Conservation (phyloP, 2,113 vertebrate species). For the Piaya cayana region DNA sequence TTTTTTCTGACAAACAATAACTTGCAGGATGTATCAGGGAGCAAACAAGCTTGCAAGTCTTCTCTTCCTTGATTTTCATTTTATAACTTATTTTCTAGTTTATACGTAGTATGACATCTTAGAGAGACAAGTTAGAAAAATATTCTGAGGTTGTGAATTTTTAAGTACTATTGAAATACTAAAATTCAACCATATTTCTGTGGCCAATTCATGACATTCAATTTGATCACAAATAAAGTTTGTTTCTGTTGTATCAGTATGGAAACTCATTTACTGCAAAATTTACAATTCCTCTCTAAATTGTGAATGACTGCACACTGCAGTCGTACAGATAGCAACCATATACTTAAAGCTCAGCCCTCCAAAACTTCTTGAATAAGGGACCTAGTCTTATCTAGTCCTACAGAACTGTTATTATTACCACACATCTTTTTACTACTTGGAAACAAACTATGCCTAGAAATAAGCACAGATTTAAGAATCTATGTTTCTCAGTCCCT, state of each 20-base stretch:
- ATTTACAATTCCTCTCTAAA: not conserved
- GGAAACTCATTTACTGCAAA: not conserved
- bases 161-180: not conserved
- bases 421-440: not conserved
- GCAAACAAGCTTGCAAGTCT: not conserved
- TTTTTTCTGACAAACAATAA: not conserved
- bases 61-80: not conserved
- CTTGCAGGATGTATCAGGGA: not conserved
- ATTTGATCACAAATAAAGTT: not conserved
- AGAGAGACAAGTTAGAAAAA: not conserved
- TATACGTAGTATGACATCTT: not conserved
- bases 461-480: not conserved
- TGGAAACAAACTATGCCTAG: not conserved
- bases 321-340: not conserved
- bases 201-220: not conserved
- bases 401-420: not conserved
- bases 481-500: not conserved
- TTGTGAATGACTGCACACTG: not conserved
- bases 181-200: not conserved
- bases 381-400: not conserved
- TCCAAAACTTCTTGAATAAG: not conserved
- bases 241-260: not conserved
- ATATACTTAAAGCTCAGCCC: not conserved
- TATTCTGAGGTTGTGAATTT: not conserved
- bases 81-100: not conserved